Base-by-base conservation (phyloP, 2,797 vertebrate species). In the Morelia viridis region DNA sequence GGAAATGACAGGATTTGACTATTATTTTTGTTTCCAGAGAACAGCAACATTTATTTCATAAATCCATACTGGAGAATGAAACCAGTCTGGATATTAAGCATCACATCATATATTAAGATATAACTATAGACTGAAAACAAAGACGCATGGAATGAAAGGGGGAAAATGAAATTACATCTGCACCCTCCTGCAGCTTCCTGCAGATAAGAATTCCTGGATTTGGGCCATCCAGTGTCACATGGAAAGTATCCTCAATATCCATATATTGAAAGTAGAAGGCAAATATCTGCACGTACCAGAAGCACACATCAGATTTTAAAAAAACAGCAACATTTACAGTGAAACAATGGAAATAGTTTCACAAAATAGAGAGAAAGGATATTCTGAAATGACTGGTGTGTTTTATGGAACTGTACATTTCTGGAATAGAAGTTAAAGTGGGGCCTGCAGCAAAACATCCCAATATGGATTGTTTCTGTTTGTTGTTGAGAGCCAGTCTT, bases 161-260 rank as follows among this genome's bases (percentile, higher is more conserved):
- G 65, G 15, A 26, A 28, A 13, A 28, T 9, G 91, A 95, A 94
- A 93, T 91, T 90, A 92, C 64, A 94, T 91, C 35, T n/a, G 85
- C 95, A 96, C 95, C 95, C 95, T 94, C 15, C 41, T 13, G 65
- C 91, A 0, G 95, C 93, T 97, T 97, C 96, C 96, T 46, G 85
- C 95, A 58, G 96, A 97, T 96, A 96, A 97, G 93, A 9, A 91
- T 61, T 91, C 68, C 92, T 87, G 56, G 56, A 93, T 41, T 53
- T 62, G 89, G 17, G 68, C 92, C 5, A 86, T 0, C 87, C 89
- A 15, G 86, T 90, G 92, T 92, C 94, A 93, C 85, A 91, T 91
- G 85, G 65, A 93, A 94, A 95, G 93, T 68, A 91, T n/a, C 0
- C 60, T 80, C 71, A 80, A 80, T 80, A 80, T 46, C 22, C 46